Evolutionary conservation across 1,140 invertebrate genomes (phyloP), one percentile per base, ranked within the genome.

Genomic region (Drosophila ambigua): DNA sequence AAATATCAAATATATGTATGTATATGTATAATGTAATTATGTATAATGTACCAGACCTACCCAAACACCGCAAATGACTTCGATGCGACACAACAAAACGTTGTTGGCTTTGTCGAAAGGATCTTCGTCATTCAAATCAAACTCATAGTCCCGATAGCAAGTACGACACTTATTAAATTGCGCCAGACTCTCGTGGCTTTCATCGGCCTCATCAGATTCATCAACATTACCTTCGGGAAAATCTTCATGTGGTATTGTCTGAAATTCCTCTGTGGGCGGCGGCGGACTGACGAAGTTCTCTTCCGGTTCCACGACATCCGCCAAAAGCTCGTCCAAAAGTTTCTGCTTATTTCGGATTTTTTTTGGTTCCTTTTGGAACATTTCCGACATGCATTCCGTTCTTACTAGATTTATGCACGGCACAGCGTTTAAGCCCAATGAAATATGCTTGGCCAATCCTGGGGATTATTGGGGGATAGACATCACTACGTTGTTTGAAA

Each of bases 11-110:
- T 16, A 16, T 16, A 16, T 16, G 16, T 16, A 16, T 16, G 16
- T 16, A 0, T 16, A 16, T 16, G 16, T 16, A 0, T 16, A 16
- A 16, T 16, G 16, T 16, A 16, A 16, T 0, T 0, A 16, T 16
- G 16, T 16, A 16, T 16, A 16, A 24, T 16, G 13, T 13, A 39
- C 4, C 35, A 0, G 6, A 78, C 65, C 11, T 11, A 85, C 82
- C 82, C 82, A 88, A 35, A 85, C 68, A 5, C 82, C 82, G 5
- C 83, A 88, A 4, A 85, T 82, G 13, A 83, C 83, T 88, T 85
- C 82, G 6, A 85, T 83, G 55, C 88, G 82, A 44, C 63, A 78
- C 7, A 85, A 53, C 43, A 88, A 50, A 0, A 88, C 62, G 6
- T 50, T 72, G 31, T 85, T 88, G 16, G 61, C 35, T 7, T 71